Evolutionary conservation across 1,140 invertebrate genomes (phyloP).

Genomic region (Helicorthomorpha holstii): DNA sequence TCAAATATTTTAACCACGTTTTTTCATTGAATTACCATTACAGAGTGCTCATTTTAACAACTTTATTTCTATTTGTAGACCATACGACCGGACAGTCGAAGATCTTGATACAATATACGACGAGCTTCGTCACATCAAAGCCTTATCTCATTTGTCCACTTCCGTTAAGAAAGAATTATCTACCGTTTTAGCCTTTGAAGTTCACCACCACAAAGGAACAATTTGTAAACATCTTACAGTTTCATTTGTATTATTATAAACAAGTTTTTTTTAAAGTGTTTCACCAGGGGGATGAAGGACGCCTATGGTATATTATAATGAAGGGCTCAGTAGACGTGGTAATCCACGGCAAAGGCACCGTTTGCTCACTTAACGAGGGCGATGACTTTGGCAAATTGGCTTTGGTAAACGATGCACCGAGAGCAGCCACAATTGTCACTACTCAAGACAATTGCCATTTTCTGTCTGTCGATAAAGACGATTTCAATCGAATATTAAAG

Average conservation of each 20-base stretch:
- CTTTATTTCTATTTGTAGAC: constrained; percentile 32
- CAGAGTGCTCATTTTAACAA: too few relatives aligned
- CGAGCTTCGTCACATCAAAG: constrained; percentile 64
- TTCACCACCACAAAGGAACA: constrained; percentile 55
- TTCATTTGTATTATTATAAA: constrained; percentile 4
- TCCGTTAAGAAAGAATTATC: constrained; percentile 68
- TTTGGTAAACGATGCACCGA: constrained; percentile 68
- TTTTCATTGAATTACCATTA: too few relatives aligned
- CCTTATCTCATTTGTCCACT: constrained; percentile 60
- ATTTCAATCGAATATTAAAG: constrained; percentile 64
- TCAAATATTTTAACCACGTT: too few relatives aligned
- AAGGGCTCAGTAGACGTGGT: constrained; percentile 70
- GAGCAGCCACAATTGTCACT: constrained; percentile 67
- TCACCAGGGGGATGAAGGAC: constrained; percentile 75
- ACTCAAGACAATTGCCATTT: constrained; percentile 72
- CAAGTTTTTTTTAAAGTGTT: constrained; percentile 43
- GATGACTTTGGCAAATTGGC: constrained; percentile 81
- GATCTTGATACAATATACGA: constrained; percentile 73
- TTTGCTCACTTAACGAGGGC: constrained; percentile 63
- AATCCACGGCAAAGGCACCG: constrained; percentile 69
- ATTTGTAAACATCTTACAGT: constrained; percentile 39
- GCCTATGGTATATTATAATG: constrained; percentile 73
- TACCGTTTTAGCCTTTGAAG: constrained; percentile 62
- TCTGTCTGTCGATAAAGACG: constrained; percentile 67
- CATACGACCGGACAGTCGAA: constrained; percentile 52